Conservation (phyloP, 2,113 vertebrate species). For the Chaetodon trifascialis region DNA sequence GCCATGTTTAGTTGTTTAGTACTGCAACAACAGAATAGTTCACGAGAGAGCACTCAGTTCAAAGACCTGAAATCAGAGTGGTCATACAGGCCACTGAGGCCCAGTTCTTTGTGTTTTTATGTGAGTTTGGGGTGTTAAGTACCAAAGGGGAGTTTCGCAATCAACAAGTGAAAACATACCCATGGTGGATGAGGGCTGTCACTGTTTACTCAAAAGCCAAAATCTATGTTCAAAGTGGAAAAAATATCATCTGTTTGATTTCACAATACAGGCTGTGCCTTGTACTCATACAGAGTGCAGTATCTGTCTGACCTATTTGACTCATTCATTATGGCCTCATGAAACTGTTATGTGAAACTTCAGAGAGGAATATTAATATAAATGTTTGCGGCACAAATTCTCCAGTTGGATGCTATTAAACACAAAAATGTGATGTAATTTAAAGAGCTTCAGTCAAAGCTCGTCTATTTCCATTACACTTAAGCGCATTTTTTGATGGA, state of each 20-base stretch:
- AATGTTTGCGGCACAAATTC: neutral
- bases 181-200: neutral
- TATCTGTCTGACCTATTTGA: neutral
- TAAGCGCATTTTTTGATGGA: too few species aligned
- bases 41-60: neutral
- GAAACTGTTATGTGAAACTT: neutral
- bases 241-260: neutral
- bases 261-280: neutral
- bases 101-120: neutral
- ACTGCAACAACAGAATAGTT: neutral
- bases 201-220: neutral
- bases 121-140: neutral
- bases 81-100: neutral
- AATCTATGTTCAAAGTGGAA: neutral
- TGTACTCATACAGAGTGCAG: neutral
- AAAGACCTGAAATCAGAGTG: neutral
- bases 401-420: neutral
- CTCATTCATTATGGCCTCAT: neutral
- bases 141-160: neutral
- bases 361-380: neutral
- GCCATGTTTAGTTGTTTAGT: neutral
- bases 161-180: neutral
- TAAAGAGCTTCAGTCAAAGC: neutral
- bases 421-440: neutral
- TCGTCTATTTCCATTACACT: neutral